Conservation (phyloP, 2,113 vertebrate genomes). For the Ptilonorhynchus violaceus region DNA sequence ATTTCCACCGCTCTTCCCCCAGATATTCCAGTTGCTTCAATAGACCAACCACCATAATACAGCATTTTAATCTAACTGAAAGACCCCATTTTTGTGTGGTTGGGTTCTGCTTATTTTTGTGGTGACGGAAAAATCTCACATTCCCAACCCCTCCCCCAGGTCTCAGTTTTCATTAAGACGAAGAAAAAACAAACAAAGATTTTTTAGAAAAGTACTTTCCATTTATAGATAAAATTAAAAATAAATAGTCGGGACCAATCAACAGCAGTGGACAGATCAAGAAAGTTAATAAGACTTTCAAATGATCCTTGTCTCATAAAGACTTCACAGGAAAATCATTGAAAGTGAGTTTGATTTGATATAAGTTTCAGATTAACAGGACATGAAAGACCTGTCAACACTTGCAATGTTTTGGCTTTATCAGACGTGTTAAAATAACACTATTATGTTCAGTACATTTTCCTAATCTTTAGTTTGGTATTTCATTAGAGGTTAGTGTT, state of each 20-base stretch:
- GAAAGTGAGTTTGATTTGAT: neutral
- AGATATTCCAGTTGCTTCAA: neutral
- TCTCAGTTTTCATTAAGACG: neutral
- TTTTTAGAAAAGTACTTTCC: neutral
- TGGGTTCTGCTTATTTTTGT: neutral
- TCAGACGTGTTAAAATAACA: neutral
- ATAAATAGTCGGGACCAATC: neutral
- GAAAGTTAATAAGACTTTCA: neutral
- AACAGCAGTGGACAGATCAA: neutral
- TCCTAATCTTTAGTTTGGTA: neutral
- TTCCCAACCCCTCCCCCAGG: fast-evolving
- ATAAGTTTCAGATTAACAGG: neutral
- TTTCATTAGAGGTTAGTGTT: neutral
- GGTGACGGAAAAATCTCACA: neutral
- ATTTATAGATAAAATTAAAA: neutral
- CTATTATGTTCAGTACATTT: neutral
- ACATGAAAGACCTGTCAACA: neutral
- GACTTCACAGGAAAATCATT: neutral
- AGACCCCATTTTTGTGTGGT: neutral
- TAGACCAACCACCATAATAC: neutral
- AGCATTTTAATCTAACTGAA: neutral
- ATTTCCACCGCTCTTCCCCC: fast-evolving
- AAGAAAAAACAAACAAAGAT: neutral
- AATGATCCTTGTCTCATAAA: neutral
- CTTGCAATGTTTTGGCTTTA: neutral